Evolutionary conservation across 2,888 invertebrate species (phyloP), one percentile per base, ranked within the genome.

Genomic region (Maniola hyperantus): DNA sequence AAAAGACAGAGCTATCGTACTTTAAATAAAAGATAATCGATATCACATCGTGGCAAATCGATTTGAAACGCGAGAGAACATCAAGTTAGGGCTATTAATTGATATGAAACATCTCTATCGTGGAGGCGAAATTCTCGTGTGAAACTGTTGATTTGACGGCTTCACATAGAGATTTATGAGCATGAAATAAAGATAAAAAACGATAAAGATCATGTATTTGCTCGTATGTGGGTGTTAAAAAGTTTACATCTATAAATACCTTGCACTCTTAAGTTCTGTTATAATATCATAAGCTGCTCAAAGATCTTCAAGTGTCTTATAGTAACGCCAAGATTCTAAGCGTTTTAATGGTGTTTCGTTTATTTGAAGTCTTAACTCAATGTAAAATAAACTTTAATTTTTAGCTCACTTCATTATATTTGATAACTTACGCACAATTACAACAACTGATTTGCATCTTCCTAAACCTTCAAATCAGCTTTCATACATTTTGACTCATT

Each of bases 71-170:
- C 36, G 39, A 61, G 50, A 51, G 20, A 61, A 61, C 20, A 61
- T 61, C 26, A 50, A 61, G 36, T 61, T 61, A 51, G 13, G 20
- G n/a, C 39, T 13, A 39, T 39, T 61, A 61, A 39, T 39, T 51
- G 61, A 61, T 51, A 51, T 39, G 39, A 61, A 61, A 51, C 61
- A 61, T 61, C 61, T 61, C 50, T 39, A 61, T 61, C 51, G 50
- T n/a, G 51, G 34, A 8, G 50, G 50, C 51, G 34, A 51, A 51
- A 51, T 51, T 51, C 61, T 61, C 61, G 51, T 61, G 61, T 51
- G 61, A 61, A 51, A 51, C 46, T 51, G 61, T 39, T 61, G 51
- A 61, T 39, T 50, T 36, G 61, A 61, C 50, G 36, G 51, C 61
- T 39, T 10, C 46, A 20, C n/a, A 20, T 46, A 18, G n/a, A 61